Evolutionary conservation across 1,140 invertebrate species (phyloP), one percentile per base, ranked within the genome.

Genomic region (Neodiprion pinetum): DNA sequence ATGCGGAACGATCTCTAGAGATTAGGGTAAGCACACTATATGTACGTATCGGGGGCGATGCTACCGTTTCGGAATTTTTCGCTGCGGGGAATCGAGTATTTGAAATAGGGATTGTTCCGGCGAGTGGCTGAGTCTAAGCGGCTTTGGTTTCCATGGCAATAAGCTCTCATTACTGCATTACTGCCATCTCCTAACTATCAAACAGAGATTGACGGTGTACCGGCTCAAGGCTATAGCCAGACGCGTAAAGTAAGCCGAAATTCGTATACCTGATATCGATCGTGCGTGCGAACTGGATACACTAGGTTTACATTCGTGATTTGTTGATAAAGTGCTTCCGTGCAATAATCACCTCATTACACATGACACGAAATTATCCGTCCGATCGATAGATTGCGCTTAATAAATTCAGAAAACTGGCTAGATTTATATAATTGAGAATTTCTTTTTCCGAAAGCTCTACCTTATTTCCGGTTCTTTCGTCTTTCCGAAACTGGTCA

Each of bases 91-190:
- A 61, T 61, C 53, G 53, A 61, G 53, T 61, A 61, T 61, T 61
- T 61, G 53, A 61, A 61, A 61, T 61, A 61, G 53, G 53, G 53
- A 61, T 61, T 61, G 53, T 61, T 61, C n/a, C 53, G 82, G 21
- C 81, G 84, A 87, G 86, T 84, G 87, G 87, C 85, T 85, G 87
- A 82, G 81, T 84, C 82, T 88, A 88, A 88, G 86, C 87, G 84
- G 87, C 86, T 88, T 88, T 88, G 85, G 87, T 88, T 88, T 88
- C 87, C 87, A 88, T 88, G 87, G 87, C 86, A 89, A 87, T 88
- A 88, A 89, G 86, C 85, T 84, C 86, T 89, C 87, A 88, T 89
- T 88, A 88, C 85, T 88, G 87, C 85, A 88, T 88, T 89, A 82
- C 28, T 61, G 84, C 81, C 81, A 84, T 81, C 85, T 86, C 83